Conservation (phyloP, 2,113 vertebrate genomes). For the Lepus americanus region DNA sequence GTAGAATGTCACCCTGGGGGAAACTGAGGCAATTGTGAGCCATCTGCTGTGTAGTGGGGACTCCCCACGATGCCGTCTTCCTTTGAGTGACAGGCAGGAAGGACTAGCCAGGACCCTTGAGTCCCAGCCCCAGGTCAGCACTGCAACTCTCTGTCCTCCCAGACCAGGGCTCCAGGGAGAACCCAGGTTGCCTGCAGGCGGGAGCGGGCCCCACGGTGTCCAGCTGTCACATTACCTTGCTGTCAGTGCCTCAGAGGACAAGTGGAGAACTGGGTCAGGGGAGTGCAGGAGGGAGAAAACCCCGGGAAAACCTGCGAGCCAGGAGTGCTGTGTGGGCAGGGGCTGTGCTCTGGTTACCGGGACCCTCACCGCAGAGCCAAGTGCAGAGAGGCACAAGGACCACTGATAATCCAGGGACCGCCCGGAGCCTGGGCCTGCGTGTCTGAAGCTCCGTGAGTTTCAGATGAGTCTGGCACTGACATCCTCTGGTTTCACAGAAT, state of each 20-base stretch:
- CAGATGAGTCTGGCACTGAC: too few species aligned
- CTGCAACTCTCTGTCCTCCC: background rate
- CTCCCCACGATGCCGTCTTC: background rate
- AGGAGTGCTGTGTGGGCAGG: conserved; percentile 28
- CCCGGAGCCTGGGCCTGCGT: background rate
- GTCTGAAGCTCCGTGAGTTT: background rate
- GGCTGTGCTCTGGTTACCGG: conserved; percentile 38
- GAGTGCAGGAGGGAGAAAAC: background rate
- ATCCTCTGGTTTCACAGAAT: background rate
- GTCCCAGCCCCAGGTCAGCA: background rate
- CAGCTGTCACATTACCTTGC: conserved; percentile 54
- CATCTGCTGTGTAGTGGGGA: background rate
- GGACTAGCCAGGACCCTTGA: background rate
- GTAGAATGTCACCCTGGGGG: background rate
- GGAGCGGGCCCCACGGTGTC: background rate
- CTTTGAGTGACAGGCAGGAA: conserved; percentile 4
- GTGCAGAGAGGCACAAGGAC: background rate
- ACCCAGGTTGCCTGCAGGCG: background rate
- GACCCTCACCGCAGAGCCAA: background rate
- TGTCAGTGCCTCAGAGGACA: conserved; percentile 58
- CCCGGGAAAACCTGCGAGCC: conserved; percentile 1
- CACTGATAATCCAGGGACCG: background rate
- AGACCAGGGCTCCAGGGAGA: background rate
- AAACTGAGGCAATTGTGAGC: background rate
- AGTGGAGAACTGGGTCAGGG: conserved; percentile 72